These are phyloP conservation scores for Haemorhous mexicanus DNA, from an alignment of 2,113 vertebrate genomes.

Conservation along the genomic window DNA sequence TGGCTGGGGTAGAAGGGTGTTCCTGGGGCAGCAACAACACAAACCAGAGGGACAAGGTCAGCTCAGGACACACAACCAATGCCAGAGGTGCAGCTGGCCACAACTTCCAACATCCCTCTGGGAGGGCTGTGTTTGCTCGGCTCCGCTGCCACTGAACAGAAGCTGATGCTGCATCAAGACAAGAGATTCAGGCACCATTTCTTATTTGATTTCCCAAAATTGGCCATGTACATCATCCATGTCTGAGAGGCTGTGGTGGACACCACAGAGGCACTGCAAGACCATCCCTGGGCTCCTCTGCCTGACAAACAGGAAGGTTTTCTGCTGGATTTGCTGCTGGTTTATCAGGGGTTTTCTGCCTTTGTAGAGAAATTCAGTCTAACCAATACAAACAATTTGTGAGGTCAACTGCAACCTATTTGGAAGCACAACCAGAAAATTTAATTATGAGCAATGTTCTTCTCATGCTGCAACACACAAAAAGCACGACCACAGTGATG, in stretches of 20 bases:
- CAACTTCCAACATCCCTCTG: background rate
- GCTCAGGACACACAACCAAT: fast-evolving
- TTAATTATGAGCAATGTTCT: background rate
- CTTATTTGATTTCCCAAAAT: background rate
- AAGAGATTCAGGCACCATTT: background rate
- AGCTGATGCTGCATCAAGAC: background rate
- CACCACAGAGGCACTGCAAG: background rate
- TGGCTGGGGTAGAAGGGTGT: slow-evolving; percentile 90
- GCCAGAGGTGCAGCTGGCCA: too few relatives aligned
- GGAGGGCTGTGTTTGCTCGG: background rate
- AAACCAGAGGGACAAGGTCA: background rate
- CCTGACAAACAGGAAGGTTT: background rate
- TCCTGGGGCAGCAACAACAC: slow-evolving; percentile 62
- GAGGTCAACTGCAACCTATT: background rate
- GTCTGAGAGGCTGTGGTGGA: background rate
- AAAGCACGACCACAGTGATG: fast-evolving
- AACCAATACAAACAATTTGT: background rate
- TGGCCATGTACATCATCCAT: fast-evolving
- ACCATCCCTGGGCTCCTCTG: background rate
- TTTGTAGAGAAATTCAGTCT: background rate
- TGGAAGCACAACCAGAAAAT: background rate
- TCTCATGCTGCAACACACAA: background rate
- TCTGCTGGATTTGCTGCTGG: background rate
- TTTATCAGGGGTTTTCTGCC: background rate
- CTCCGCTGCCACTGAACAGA: background rate